Percentiles rank a stretch among this genome's conserved stretches.
Conservation (phyloP, 2,113 vertebrate genomes). For the Motacilla alba region DNA sequence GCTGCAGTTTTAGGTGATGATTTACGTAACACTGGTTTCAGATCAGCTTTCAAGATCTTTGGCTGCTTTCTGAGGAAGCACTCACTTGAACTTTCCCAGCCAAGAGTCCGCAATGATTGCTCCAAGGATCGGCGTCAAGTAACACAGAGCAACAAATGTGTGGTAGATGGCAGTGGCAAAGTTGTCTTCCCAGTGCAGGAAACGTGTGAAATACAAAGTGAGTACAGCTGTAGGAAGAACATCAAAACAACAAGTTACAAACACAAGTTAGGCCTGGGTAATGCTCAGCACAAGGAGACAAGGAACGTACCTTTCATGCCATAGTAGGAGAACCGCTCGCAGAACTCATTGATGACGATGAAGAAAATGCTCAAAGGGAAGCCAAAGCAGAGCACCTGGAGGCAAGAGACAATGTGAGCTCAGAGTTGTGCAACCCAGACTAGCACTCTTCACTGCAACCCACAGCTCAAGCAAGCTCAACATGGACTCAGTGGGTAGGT, state of each 20-base stretch:
- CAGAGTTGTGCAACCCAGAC: not conserved
- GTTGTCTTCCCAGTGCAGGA: conserved; percentile 84
- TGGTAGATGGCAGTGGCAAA: conserved; percentile 90
- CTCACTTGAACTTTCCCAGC: conserved; percentile 96
- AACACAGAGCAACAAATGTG: conserved; percentile 90
- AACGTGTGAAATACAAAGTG: conserved; percentile 89
- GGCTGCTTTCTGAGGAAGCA: not conserved
- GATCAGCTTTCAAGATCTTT: not conserved
- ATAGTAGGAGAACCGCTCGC: conserved; percentile 98
- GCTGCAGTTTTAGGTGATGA: not conserved
- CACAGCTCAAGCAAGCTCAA: not conserved
- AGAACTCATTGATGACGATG: conserved; percentile 95
- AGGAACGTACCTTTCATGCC: conserved; percentile 88
- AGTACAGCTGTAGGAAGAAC: conserved; percentile 80
- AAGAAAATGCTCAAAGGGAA: conserved; percentile 95
- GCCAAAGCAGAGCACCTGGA: conserved; percentile 69
- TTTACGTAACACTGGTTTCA: not conserved
- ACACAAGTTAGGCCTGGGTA: not conserved
- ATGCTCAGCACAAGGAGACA: not conserved
- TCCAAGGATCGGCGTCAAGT: conserved; percentile 90
- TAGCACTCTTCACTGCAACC: not conserved
- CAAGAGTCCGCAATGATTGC: conserved; percentile 93
- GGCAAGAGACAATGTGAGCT: not conserved
- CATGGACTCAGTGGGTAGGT: no score
- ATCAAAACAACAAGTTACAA: not conserved